A percentile compares a stretch with the other conserved stretches of the same genome.
phyloP scores from a whole-genome alignment of 2,113 vertebrate species.

The Struthio camelus region DNA sequence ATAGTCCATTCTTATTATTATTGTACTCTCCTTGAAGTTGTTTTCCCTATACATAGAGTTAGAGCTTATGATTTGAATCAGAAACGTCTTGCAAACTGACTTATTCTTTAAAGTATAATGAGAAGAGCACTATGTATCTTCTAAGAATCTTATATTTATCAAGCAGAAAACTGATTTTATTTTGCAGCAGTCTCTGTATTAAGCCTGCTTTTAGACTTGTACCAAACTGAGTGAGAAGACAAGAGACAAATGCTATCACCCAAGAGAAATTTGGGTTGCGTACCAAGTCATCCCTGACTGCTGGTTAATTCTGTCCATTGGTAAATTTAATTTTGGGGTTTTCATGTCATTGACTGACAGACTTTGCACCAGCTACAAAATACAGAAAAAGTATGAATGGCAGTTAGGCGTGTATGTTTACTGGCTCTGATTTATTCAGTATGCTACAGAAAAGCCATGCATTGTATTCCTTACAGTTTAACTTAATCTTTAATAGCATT shows the following conservation, averaged over 20 bases:
- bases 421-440: neutral
- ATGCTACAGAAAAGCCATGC: neutral
- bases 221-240: neutral
- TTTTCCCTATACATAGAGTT: neutral
- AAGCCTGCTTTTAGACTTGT: neutral
- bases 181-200: neutral
- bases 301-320: neutral
- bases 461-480: neutral
- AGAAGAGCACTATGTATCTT: neutral
- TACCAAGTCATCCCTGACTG: neutral
- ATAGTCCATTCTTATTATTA: neutral
- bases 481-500: neutral
- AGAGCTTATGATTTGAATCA: neutral
- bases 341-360: neutral
- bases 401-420: neutral
- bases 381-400: neutral
- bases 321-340: neutral
- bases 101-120: neutral
- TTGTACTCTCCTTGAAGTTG: neutral
- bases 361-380: neutral
- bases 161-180: neutral
- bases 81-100: neutral
- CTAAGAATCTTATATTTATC: neutral
- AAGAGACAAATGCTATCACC: neutral
- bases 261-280: neutral